Base-by-base conservation (phyloP, 2,113 vertebrate species). In the Hippocampus guttulatus region DNA sequence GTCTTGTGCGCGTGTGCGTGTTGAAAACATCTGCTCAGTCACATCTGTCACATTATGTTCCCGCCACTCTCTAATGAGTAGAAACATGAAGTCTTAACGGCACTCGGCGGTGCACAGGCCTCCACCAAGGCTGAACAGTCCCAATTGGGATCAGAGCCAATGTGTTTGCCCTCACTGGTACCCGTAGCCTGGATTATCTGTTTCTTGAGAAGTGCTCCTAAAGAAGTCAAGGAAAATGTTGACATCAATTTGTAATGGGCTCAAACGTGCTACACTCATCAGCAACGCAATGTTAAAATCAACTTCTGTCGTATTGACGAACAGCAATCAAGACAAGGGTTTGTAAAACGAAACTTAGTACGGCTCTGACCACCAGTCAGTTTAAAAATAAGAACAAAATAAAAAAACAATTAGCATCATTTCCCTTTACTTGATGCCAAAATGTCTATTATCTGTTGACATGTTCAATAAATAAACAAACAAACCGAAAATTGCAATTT, bases 11-110 rank as follows among this genome's bases (percentile, higher is more conserved):
- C 84, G 55, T 66, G 38, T 64, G 70, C 76, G 68, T 73, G 87
- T 55, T 68, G 47, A 49, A 67, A 78, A 83, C 79, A 83, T 85
- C 75, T 88, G 82, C 80, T 75, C 41, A 23, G 47, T 72, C 70
- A 81, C 75, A 84, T 87, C 51, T 81, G 60, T 64, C 64, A 65
- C 41, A 73, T 79, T 82, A 79, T 71, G 49, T 79, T 75, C 73
- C 65, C 49, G 68, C 72, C 71, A 72, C 27, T 74, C 65, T 65
- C 65, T 58, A 70, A 67, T 67, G 61, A 78, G 41, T 27, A 25
- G 14, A 65, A 65, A 65, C 43, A 64, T 64, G 64, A 20, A 45
- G 23, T 18, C 33, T 27, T 18, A 47, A 47, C 15, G 8, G n/a
- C 33, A 65, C 64, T 65, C 23, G 16, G 41, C 41, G 23, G 41